Evolutionary conservation across 2,797 vertebrate genomes (phyloP), one percentile per base, ranked within the genome.

Genomic region (Poecilia wingei): DNA sequence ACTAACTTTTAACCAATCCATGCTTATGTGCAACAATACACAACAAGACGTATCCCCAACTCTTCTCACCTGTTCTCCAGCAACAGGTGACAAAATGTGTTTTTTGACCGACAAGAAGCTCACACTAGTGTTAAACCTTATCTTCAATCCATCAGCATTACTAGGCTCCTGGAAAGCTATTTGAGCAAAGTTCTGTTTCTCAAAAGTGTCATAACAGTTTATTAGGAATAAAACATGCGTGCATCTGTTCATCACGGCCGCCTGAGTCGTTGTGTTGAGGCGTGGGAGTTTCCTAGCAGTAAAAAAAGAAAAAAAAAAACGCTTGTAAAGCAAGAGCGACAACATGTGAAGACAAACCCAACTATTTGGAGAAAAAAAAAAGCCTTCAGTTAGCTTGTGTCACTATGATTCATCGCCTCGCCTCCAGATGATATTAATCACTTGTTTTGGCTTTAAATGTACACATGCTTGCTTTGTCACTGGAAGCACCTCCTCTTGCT

Each of bases 351-450:
- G 84, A 89, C 82, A 82, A 93, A 92, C 92, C 89, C 90, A 90
- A 95, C 94, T 76, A 96, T 94, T 92, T 93, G 88, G 84, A 92
- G 87, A 43, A 43, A 25, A 69, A 69, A 45, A n/a, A 14, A 69
- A 14, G 51, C 8, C 93, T 91, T 89, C 83, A 81, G 87, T 94
- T 94, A 95, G 92, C 94, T 90, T 96, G 95, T 96, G 95, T 94
- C 93, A 93, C 95, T 93, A 91, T 96, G 96, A 97, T 96, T 97
- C 97, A 97, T 94, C 95, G 93, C 22, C 90, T 94, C 90, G 91
- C 94, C 96, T 93, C 94, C 96, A 96, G 95, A 94, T 95, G 95
- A 96, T 93, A 96, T 96, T 94, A 97, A 97, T 98, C 97, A 96
- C 95, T 95, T 94, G 94, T 96, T 96, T 96, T 45, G 96, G 96